Conservation (phyloP, 2,113 vertebrate genomes). For the Callithrix jacchus region DNA sequence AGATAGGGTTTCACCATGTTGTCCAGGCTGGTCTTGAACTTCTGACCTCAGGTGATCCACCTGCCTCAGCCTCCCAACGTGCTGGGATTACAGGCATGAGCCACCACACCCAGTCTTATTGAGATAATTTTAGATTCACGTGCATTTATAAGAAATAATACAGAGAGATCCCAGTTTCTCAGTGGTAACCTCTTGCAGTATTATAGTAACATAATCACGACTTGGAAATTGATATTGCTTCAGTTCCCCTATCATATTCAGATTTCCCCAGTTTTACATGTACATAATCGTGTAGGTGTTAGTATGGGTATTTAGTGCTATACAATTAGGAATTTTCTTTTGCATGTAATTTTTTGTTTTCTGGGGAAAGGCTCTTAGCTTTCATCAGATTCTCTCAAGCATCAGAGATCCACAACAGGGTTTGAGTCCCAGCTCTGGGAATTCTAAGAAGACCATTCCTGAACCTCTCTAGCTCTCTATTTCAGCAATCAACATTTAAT, state of each 20-base stretch:
- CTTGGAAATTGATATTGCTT: background rate
- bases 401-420: background rate
- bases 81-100: too few relatives aligned
- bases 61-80: too few relatives aligned
- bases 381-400: conserved; percentile 42
- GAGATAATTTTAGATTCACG: conserved; percentile 11
- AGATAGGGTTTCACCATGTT: too few relatives aligned
- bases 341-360: background rate
- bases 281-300: background rate
- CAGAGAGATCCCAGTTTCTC: background rate
- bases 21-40: too few relatives aligned
- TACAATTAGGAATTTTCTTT: conserved; percentile 21
- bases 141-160: conserved; percentile 16
- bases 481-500: background rate
- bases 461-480: background rate
- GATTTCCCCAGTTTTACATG: background rate
- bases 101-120: background rate
- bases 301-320: background rate
- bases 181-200: background rate
- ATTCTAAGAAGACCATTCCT: conserved; percentile 10
- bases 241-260: background rate
- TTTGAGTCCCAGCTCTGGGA: conserved; percentile 9
- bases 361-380: background rate
- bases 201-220: background rate
- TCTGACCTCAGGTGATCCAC: too few relatives aligned